Conservation (phyloP, 2,113 vertebrate species). For the Brienomyrus brachyistius region DNA sequence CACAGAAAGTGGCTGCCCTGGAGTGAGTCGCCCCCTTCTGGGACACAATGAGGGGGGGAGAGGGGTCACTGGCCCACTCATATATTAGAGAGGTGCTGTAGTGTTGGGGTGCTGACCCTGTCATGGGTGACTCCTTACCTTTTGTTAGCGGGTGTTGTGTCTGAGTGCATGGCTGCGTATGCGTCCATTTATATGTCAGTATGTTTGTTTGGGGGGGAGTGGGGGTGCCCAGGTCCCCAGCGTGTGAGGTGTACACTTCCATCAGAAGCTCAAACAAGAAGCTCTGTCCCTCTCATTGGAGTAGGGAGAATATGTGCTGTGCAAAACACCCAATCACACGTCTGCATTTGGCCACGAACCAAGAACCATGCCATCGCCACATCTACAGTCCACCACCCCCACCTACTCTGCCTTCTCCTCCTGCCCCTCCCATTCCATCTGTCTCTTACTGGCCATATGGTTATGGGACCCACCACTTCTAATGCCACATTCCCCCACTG, state of each 20-base stretch:
- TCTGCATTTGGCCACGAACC: not conserved
- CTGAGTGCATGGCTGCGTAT: not conserved
- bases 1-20: constrained; percentile 79
- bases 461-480: constrained; percentile 41
- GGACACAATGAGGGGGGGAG: constrained; percentile 63
- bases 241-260: not conserved
- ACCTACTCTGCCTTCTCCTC: not conserved
- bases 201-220: not conserved
- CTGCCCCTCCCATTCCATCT: constrained; percentile 56
- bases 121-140: not conserved
- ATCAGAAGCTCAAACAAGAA: not conserved
- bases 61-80: constrained; percentile 47
- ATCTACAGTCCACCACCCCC: constrained; percentile 22
- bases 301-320: not conserved
- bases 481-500: constrained; percentile 43
- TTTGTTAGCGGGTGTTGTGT: not conserved
- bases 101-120: not conserved
- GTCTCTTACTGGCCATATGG: constrained; percentile 53
- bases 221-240: too few species aligned
- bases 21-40: constrained; percentile 70
- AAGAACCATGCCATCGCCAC: not conserved
- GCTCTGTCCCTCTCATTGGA: not conserved
- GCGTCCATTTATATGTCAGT: not conserved
- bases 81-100: constrained; percentile 40
- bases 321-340: not conserved